Evolutionary conservation across 1,140 invertebrate genomes (phyloP).

Genomic region (Drosophila ambigua): DNA sequence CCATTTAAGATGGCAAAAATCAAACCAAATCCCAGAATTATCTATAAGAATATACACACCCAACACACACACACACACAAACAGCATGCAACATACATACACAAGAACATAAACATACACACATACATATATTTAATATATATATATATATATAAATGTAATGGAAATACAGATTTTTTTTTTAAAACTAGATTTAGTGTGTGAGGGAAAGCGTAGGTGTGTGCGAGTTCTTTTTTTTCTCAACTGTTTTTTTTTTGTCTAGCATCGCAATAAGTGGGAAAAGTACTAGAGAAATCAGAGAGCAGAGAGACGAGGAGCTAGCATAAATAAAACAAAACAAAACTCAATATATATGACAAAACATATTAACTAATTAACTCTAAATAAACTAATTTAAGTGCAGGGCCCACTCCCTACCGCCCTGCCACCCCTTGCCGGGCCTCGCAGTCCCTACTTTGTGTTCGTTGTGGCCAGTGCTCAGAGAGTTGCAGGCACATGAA

Average conservation of each 20-base stretch:
- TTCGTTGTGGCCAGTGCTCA: conserved; percentile 50
- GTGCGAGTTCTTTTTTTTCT: background rate
- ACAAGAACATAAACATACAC: background rate
- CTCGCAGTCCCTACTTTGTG: too few relatives aligned
- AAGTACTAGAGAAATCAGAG: conserved; percentile 43
- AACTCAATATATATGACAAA: conserved; percentile 7
- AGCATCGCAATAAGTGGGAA: conserved; percentile 38
- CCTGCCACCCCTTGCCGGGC: too few relatives aligned
- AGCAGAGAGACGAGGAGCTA: conserved; percentile 18
- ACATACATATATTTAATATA: background rate
- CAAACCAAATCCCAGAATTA: conserved; percentile 56
- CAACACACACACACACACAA: conserved; percentile 4
- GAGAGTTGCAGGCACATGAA: conserved; percentile 62
- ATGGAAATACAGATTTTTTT: conserved; percentile 43
- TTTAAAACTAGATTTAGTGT: conserved; percentile 54
- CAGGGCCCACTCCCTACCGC: conserved; percentile 1
- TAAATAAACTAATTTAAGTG: conserved; percentile 34
- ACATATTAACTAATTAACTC: conserved; percentile 37
- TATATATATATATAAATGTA: conserved; percentile 14
- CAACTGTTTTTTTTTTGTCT: conserved; percentile 47
- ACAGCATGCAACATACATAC: conserved; percentile 14
- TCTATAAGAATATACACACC: conserved; percentile 23
- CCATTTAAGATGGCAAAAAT: conserved; percentile 36
- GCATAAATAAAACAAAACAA: conserved; percentile 34
- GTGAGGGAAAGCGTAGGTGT: conserved; percentile 1